A percentile compares a stretch with the other conserved stretches of the same genome.
Conservation (phyloP, 1,140 invertebrate species). For the Caerostris darwini region DNA sequence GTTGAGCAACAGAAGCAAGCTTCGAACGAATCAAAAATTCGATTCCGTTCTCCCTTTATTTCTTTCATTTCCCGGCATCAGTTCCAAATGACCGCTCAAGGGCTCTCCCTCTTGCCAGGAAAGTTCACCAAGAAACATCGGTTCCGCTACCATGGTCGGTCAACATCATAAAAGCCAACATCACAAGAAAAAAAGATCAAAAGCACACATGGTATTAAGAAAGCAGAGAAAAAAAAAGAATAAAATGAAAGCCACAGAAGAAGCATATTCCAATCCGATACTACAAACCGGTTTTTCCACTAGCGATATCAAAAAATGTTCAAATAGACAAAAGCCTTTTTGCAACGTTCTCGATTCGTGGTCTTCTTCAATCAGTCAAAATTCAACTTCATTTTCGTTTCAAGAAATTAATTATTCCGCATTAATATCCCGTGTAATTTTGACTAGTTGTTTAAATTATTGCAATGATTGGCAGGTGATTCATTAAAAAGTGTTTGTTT, state of each 20-base stretch:
- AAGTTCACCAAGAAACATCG: constrained; percentile 4
- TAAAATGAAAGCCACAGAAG: not conserved
- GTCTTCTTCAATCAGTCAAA: not conserved
- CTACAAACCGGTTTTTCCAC: not conserved
- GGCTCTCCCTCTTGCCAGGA: not conserved
- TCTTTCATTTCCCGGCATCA: constrained; percentile 42
- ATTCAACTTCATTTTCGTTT: not conserved
- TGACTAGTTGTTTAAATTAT: not conserved
- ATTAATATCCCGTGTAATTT: not conserved
- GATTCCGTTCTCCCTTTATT: constrained; percentile 11
- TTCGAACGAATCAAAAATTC: constrained; percentile 14
- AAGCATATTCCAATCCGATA: constrained; percentile 21
- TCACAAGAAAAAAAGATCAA: constrained; percentile 50
- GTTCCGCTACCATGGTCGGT: constrained; percentile 46
- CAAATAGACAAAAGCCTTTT: not conserved
- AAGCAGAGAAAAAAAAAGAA: not conserved
- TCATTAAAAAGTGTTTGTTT: constrained; percentile 6
- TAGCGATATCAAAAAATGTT: constrained; percentile 19
- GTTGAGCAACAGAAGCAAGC: not conserved
- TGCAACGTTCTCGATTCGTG: not conserved
- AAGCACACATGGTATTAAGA: constrained; percentile 9
- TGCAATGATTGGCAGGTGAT: not conserved
- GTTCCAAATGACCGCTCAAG: constrained; percentile 70
- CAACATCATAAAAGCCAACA: constrained; percentile 49
- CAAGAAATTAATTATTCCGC: not conserved